Conservation (phyloP, 2,888 invertebrate genomes). For the Zhengitettix transpicula region DNA sequence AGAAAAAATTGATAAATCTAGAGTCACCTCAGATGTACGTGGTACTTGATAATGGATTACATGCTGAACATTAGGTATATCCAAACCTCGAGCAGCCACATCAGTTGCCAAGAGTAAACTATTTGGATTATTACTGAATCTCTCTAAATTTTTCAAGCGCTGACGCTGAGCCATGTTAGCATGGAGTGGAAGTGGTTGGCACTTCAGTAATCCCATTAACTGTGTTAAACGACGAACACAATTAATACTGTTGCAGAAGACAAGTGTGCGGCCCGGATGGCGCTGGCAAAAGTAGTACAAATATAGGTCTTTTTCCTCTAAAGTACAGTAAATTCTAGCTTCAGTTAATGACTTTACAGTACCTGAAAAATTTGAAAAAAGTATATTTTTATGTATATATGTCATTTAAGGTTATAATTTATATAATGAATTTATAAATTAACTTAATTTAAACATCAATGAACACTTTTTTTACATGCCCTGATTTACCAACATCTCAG, state of each 20-base stretch:
- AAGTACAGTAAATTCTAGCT: constrained; percentile 58
- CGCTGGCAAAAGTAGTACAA: constrained; percentile 75
- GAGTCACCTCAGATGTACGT: constrained; percentile 66
- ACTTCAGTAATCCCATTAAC: constrained; percentile 36
- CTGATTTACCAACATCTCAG: too few relatives aligned
- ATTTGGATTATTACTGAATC: constrained; percentile 51
- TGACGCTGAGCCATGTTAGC: constrained; percentile 90
- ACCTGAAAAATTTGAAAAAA: constrained; percentile 29
- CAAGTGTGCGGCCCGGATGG: constrained; percentile 79
- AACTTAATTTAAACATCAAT: too few relatives aligned
- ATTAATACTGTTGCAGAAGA: constrained; percentile 89
- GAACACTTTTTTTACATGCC: too few relatives aligned
- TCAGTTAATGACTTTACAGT: constrained; percentile 74
- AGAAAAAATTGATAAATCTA: not conserved
- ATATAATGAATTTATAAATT: not conserved
- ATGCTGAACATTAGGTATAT: constrained; percentile 85
- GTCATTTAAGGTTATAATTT: not conserved
- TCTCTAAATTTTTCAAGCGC: constrained; percentile 83
- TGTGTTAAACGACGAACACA: constrained; percentile 61
- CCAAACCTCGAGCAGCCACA: constrained; percentile 92
- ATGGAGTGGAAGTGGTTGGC: constrained; percentile 60
- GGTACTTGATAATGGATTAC: constrained; percentile 90
- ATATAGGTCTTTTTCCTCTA: constrained; percentile 78
- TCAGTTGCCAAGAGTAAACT: constrained; percentile 84
- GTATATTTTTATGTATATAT: not conserved